A percentile compares a stretch with the other conserved stretches of the same genome.
phyloP scores from a whole-genome alignment of 1,140 invertebrate genomes.

The Drosophila saltans region DNA sequence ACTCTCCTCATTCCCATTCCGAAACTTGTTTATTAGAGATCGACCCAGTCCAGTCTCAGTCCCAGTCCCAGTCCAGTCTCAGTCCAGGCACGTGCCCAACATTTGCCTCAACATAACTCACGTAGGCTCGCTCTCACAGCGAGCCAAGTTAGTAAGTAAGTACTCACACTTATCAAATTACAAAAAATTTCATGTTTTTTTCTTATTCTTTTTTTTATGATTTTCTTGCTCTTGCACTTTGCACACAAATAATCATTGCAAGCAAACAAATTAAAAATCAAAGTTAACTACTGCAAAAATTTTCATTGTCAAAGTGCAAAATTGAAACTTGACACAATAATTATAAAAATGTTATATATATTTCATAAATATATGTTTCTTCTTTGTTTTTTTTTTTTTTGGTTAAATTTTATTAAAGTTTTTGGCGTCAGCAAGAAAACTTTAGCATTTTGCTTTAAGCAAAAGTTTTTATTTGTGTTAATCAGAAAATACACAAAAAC shows the following conservation, averaged over 20 bases:
- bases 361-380: background rate
- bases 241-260: slow-evolving; percentile 7
- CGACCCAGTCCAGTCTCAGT: slow-evolving; percentile 7
- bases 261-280: slow-evolving; percentile 66
- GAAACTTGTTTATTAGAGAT: slow-evolving; percentile 76
- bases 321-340: slow-evolving; percentile 35
- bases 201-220: background rate
- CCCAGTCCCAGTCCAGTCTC: slow-evolving; percentile 4
- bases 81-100: slow-evolving; percentile 37
- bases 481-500: slow-evolving; percentile 58
- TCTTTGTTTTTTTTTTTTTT: slow-evolving; percentile 1
- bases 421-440: slow-evolving; percentile 55
- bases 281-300: slow-evolving; percentile 51
- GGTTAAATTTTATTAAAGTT: slow-evolving; percentile 3
- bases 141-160: slow-evolving; percentile 5
- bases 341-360: background rate
- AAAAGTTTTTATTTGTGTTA: slow-evolving; percentile 68
- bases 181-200: slow-evolving; percentile 11
- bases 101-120: slow-evolving; percentile 32
- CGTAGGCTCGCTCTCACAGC: slow-evolving; percentile 16
- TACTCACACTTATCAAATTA: slow-evolving; percentile 34
- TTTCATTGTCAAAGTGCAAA: slow-evolving; percentile 58
- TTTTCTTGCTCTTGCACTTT: background rate
- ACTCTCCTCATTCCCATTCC: slow-evolving; percentile 27
- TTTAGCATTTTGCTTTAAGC: slow-evolving; percentile 16